Conservation (phyloP, 2,888 invertebrate species). For the Caenorhabditis drosophilae region DNA sequence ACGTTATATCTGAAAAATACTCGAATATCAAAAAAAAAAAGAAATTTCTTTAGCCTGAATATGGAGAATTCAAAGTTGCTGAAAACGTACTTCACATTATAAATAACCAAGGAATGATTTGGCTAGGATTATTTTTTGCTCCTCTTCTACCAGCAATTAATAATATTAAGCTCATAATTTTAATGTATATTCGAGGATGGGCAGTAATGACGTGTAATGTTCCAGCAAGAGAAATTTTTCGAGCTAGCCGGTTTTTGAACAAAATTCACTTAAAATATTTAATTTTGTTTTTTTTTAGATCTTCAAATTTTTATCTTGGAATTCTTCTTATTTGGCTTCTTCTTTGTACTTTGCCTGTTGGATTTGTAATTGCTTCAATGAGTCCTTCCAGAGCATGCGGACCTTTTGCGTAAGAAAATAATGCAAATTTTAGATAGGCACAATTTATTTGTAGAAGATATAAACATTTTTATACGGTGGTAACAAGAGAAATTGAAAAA, state of each 20-base stretch:
- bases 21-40: neutral
- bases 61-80: conserved; percentile 96
- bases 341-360: conserved; percentile 90
- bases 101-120: conserved; percentile 95
- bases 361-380: conserved; percentile 91
- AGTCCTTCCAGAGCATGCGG: conserved; percentile 95
- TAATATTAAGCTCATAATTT: conserved; percentile 84
- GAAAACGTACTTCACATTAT: conserved; percentile 95
- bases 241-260: conserved; percentile 74
- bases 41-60: conserved; percentile 78
- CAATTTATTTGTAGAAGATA: conserved; percentile 38
- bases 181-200: conserved; percentile 79
- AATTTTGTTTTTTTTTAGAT: conserved; percentile 45
- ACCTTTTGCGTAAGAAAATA: conserved; percentile 84
- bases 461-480: conserved; percentile 63
- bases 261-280: neutral
- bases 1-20: conserved; percentile 27
- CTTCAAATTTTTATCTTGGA: conserved; percentile 89
- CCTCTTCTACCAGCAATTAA: conserved; percentile 90
- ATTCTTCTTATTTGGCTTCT: conserved; percentile 81
- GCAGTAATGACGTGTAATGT: conserved; percentile 88
- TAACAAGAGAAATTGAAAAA: conserved; percentile 61
- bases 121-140: conserved; percentile 98
- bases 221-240: conserved; percentile 89
- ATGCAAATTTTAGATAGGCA: conserved; percentile 10